These are phyloP conservation scores for Peromyscus maniculatus DNA, from an alignment of 2,113 vertebrate species.

Conservation along the genomic window DNA sequence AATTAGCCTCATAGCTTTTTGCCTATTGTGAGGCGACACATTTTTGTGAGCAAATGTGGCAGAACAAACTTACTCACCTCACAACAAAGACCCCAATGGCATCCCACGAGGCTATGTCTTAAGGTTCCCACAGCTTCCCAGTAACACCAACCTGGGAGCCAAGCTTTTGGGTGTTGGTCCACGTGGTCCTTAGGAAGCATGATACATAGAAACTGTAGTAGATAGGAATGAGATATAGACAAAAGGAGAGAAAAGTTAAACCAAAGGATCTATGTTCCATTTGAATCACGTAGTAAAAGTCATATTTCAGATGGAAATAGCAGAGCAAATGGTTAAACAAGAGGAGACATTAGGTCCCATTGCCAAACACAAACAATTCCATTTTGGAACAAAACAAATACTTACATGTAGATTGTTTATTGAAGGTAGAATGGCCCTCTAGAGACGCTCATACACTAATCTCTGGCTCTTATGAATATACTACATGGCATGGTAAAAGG, in stretches of 20 bases:
- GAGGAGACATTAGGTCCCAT: neutral
- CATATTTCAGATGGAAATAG: neutral
- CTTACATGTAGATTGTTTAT: neutral
- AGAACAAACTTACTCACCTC: neutral
- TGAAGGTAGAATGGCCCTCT: neutral
- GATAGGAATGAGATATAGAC: neutral
- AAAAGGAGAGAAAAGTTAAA: neutral
- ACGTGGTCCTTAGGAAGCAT: neutral
- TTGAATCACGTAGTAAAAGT: neutral
- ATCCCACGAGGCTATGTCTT: neutral
- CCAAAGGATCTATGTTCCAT: neutral
- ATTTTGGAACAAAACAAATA: neutral
- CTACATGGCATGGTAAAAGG: neutral
- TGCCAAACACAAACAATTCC: neutral
- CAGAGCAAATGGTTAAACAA: neutral
- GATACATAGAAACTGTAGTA: neutral
- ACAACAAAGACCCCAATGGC: neutral
- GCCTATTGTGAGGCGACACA: neutral
- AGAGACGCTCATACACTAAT: neutral
- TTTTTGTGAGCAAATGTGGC: too few species aligned
- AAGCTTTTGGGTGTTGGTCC: neutral
- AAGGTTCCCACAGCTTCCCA: neutral
- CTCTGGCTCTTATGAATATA: neutral
- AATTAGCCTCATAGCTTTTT: fast-evolving
- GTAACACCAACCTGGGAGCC: neutral